These are phyloP conservation scores for Lochmaea capreae DNA, from an alignment of 2,888 invertebrate species.

Conservation along the genomic window DNA sequence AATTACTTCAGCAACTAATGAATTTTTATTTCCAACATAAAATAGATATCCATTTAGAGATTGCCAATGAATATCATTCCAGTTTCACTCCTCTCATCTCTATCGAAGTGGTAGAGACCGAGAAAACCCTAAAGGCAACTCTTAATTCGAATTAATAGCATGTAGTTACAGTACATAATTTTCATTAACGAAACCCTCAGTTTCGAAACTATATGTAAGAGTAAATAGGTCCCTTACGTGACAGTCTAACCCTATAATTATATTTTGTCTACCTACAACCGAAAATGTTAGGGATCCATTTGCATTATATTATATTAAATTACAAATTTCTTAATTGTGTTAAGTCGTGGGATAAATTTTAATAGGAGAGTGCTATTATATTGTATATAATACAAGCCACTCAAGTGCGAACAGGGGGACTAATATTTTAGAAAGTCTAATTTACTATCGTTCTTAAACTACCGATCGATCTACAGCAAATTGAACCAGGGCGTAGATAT, in stretches of 20 bases:
- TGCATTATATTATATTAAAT: slow-evolving; percentile 4
- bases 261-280: background rate
- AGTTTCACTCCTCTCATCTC: background rate
- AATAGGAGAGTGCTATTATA: background rate
- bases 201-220: slow-evolving; percentile 1
- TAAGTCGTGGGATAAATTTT: background rate
- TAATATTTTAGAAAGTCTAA: no score
- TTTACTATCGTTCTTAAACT: no score
- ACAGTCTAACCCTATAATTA: slow-evolving; percentile 4
- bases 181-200: background rate
- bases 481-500: no score
- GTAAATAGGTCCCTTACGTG: slow-evolving; percentile 7
- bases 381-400: background rate
- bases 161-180: slow-evolving; percentile 2
- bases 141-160: slow-evolving; percentile 6
- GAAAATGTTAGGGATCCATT: background rate
- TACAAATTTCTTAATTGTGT: slow-evolving; percentile 4
- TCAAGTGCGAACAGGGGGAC: no score
- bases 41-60: background rate
- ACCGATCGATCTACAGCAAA: no score
- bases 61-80: background rate
- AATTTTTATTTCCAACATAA: background rate
- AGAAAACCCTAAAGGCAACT: slow-evolving; percentile 6
- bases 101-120: slow-evolving; percentile 1
- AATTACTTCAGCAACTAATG: background rate